These are phyloP conservation scores for Lypha dubia DNA, from an alignment of 2,888 invertebrate species.

Conservation along the genomic window DNA sequence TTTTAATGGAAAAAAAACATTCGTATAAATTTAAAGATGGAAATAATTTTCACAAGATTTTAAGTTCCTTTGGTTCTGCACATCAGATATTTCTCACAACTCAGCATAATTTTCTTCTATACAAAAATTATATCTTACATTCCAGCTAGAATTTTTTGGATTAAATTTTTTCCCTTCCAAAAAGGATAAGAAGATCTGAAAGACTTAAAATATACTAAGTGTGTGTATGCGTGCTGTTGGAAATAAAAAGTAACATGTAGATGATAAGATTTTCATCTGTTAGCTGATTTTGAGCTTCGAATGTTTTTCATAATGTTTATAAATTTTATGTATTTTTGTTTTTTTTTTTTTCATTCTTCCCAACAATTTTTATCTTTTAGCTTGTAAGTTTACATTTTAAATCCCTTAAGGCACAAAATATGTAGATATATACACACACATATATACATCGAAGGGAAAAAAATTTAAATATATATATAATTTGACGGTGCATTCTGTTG, in stretches of 20 bases:
- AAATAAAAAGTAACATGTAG: conserved; percentile 49
- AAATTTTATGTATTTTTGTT: not conserved
- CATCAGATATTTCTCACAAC: too few relatives aligned
- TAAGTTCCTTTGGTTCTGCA: too few relatives aligned
- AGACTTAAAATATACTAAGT: conserved; percentile 72
- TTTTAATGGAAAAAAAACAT: too few relatives aligned
- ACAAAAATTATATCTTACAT: not conserved
- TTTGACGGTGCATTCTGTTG: conserved; percentile 56
- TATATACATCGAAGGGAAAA: too few relatives aligned
- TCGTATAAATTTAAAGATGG: too few relatives aligned
- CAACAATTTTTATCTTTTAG: not conserved
- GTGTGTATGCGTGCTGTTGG: conserved; percentile 19
- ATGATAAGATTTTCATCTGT: conserved; percentile 79
- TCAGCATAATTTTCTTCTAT: not conserved
- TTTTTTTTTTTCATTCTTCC: too few relatives aligned
- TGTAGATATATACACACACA: not conserved
- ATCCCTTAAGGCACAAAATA: conserved; percentile 21
- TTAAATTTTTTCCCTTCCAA: not conserved
- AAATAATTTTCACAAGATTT: too few relatives aligned
- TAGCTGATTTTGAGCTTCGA: conserved; percentile 28
- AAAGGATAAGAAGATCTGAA: conserved; percentile 73
- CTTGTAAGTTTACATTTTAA: conserved; percentile 38
- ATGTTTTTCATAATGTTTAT: conserved; percentile 9
- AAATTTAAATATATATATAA: conserved; percentile 26
- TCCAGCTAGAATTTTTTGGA: conserved; percentile 28